phyloP scores from a whole-genome alignment of 2,888 invertebrate genomes.

The Anoncus sp. region DNA sequence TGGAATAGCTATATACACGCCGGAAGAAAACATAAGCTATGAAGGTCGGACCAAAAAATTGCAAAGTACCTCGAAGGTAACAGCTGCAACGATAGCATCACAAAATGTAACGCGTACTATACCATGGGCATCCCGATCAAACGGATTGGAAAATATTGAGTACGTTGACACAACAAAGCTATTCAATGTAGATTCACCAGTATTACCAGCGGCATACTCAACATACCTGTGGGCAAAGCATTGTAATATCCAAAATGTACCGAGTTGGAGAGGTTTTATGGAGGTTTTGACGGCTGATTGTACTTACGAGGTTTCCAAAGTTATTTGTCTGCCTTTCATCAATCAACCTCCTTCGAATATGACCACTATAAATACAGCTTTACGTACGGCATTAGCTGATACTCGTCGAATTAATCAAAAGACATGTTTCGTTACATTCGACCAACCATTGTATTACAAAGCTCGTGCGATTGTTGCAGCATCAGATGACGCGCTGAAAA shows the following conservation, averaged over 20 bases:
- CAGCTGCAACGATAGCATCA: conserved; percentile 5
- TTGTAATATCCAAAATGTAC: conserved; percentile 37
- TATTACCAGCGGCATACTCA: conserved; percentile 44
- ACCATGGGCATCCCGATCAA: conserved; percentile 4
- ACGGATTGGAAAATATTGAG: conserved; percentile 9
- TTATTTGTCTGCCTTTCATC: conserved; percentile 59
- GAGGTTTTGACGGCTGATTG: conserved; percentile 42
- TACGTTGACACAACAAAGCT: conserved; percentile 34
- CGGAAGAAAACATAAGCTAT: conserved; percentile 40
- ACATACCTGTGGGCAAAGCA: conserved; percentile 47
- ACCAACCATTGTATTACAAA: conserved; percentile 67
- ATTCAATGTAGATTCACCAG: neutral
- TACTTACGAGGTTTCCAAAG: conserved; percentile 21
- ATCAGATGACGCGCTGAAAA: conserved; percentile 32
- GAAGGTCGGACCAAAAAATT: conserved; percentile 38
- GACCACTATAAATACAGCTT: conserved; percentile 48
- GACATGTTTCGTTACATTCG: conserved; percentile 59
- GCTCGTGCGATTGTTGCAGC: conserved; percentile 66
- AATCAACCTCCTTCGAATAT: conserved; percentile 54
- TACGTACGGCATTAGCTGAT: conserved; percentile 42
- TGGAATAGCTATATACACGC: conserved; percentile 53
- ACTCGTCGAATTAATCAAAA: conserved; percentile 54
- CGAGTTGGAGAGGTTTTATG: conserved; percentile 58
- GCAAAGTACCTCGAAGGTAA: neutral
- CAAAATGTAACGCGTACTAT: neutral